Base-by-base conservation (phyloP, 1,140 invertebrate genomes). In the Andrena cerasifolii region DNA sequence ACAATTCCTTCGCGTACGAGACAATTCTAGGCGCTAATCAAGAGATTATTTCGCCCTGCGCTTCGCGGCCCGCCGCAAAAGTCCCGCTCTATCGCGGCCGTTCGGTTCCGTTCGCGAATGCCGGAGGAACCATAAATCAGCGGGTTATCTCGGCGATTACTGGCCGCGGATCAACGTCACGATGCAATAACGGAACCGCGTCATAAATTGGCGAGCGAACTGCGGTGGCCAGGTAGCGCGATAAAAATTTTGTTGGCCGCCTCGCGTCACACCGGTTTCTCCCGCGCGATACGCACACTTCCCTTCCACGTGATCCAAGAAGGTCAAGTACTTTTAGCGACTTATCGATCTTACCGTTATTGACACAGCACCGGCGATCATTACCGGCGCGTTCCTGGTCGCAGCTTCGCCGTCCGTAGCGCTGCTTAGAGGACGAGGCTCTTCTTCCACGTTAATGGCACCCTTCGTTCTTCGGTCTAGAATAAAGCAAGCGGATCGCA, bases 141-240 rank as follows among this genome's bases (percentile, higher is more conserved):
- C 40, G n/a, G 51, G 33, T 62, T 71, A 71, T 77, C 75, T 61
- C 8, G 24, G 51, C 49, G 31, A 45, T 54, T 61, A 10, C 45
- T 31, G n/a, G 54, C 14, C 12, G n/a, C 65, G 65, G 33, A 70
- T 76, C 73, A 76, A 68, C 63, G 63, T 76, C 63, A 68, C 73
- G 73, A 68, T 76, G 65, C 73, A 68, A 62, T 77, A 77, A 71
- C 75, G 66, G 75, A 71, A 77, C 75, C 62, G 62, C 75, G 66
- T 71, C 75, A 77, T 77, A 71, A 71, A 77, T 77, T 71, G 68
- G 8, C 67, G n/a, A 77, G 56, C 28, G 65, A 16, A 16, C 24
- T n/a, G 18, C 43, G 16, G 33, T n/a, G 45, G 24, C 43, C 66
- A 51, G 66, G 45, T 77, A 54, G 67, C 16, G 21, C 33, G 66